Percentiles rank a stretch among this genome's conserved stretches.
Evolutionary conservation across 2,113 vertebrate genomes (phyloP).

Genomic region (Montifringilla adamsi): DNA sequence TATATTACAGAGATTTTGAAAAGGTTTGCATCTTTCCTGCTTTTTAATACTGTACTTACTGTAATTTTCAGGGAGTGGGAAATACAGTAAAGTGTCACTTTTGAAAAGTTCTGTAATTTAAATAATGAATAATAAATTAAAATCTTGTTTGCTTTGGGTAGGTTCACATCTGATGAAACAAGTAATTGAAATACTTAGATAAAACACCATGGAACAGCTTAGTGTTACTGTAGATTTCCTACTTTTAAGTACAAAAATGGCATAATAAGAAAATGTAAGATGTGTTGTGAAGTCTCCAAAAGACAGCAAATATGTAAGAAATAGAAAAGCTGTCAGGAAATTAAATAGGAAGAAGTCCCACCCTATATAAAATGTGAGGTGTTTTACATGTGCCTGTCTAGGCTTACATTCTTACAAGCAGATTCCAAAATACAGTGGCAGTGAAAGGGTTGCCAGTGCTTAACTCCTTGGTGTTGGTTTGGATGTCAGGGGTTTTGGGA

Average conservation of each 20-base stretch:
- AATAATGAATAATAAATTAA: neutral
- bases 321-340: neutral
- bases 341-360: neutral
- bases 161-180: neutral
- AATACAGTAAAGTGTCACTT: neutral
- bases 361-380: neutral
- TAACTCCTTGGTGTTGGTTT: neutral
- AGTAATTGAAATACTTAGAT: neutral
- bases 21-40: neutral
- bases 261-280: neutral
- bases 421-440: neutral
- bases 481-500: neutral
- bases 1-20: neutral
- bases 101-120: neutral
- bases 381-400: rapidly evolving
- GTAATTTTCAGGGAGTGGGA: neutral
- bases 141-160: neutral
- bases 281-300: neutral
- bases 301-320: neutral
- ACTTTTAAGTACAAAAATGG: neutral
- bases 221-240: neutral
- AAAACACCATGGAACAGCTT: neutral
- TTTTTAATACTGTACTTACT: neutral
- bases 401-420: neutral
- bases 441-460: neutral